A percentile compares a stretch with the other conserved stretches of the same genome.
Conservation (phyloP, 2,797 vertebrate species). For the Fistularia tabacaria region DNA sequence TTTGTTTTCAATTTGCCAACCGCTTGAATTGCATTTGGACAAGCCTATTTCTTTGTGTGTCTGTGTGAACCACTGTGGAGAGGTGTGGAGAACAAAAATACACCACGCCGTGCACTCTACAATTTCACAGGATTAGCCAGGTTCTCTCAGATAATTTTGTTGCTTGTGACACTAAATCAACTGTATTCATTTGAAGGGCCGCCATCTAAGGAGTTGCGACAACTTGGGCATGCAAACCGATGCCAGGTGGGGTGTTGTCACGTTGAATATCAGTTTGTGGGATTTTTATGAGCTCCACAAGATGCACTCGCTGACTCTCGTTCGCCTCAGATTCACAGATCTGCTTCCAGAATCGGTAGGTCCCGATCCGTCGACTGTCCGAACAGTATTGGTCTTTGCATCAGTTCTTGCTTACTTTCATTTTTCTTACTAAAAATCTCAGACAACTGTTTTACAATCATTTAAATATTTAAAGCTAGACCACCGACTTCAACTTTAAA, state of each 20-base stretch:
- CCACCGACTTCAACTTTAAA: too few species aligned
- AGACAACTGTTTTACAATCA: too few species aligned
- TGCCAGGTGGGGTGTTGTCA: not conserved
- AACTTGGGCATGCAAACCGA: slow-evolving; percentile 1
- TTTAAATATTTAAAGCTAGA: too few species aligned
- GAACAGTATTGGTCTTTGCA: too few species aligned
- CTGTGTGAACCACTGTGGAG: slow-evolving; percentile 19
- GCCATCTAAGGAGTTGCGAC: not conserved
- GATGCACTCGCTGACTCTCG: slow-evolving; percentile 4
- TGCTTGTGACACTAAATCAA: slow-evolving; percentile 31
- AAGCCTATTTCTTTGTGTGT: slow-evolving; percentile 28
- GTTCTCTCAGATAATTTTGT: slow-evolving; percentile 42
- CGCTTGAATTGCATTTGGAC: slow-evolving; percentile 51
- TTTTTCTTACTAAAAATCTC: too few species aligned
- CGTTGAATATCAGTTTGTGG: slow-evolving; percentile 12
- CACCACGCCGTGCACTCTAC: slow-evolving; percentile 10
- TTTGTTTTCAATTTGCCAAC: slow-evolving; percentile 65
- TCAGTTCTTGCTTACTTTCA: too few species aligned
- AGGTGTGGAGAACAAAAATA: slow-evolving; percentile 18
- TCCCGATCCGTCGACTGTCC: too few species aligned
- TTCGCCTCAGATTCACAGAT: too few species aligned
- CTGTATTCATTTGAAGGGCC: slow-evolving; percentile 34
- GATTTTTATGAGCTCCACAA: slow-evolving; percentile 15
- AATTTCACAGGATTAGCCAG: slow-evolving; percentile 53
- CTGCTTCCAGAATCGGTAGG: too few species aligned